Evolutionary conservation across 2,888 invertebrate species (phyloP).

Genomic region (Oligia strigilis): DNA sequence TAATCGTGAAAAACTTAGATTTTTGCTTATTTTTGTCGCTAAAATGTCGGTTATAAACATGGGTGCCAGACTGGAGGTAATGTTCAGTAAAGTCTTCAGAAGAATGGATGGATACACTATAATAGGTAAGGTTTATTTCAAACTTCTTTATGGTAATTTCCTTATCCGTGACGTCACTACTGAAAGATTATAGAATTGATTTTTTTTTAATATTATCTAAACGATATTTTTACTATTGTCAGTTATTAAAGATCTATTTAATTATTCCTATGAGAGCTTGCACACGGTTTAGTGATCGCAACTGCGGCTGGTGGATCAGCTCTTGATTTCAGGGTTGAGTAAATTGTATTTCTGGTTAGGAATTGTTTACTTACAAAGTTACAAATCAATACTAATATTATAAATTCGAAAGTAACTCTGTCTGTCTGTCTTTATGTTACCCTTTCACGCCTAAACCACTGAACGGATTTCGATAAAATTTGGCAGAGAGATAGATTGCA

Average conservation of each 20-base stretch:
- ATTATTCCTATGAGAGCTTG: neutral
- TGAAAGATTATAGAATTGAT: neutral
- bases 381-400: no score
- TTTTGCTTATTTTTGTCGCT: neutral
- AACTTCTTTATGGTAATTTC: neutral
- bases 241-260: neutral
- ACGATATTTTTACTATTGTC: neutral
- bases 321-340: neutral
- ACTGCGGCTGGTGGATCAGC: neutral
- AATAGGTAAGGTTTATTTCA: constrained; percentile 75
- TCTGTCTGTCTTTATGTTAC: no score
- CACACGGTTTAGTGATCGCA: neutral
- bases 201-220: neutral
- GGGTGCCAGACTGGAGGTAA: constrained; percentile 73
- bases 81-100: constrained; percentile 77
- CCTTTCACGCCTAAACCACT: no score
- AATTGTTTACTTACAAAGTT: neutral
- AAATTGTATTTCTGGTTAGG: neutral
- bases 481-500: no score
- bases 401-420: no score
- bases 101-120: constrained; percentile 81
- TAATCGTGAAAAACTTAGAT: neutral
- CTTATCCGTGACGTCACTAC: constrained; percentile 17
- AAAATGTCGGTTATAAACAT: constrained; percentile 70
- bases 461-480: no score